Conservation (phyloP, 1,140 invertebrate species). For the Brachionus angularis region DNA sequence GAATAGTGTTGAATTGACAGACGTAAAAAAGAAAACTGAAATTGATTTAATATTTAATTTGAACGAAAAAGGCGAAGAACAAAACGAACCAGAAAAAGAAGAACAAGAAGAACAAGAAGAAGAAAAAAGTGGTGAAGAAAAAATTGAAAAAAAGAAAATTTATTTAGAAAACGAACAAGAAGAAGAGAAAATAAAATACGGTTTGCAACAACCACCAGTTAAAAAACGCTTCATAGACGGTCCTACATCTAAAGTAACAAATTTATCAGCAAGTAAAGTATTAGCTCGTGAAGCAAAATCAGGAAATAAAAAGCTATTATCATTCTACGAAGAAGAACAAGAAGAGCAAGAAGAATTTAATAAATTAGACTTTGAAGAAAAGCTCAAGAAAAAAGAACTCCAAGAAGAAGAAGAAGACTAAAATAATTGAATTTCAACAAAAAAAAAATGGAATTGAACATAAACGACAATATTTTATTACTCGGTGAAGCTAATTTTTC, state of each 20-base stretch:
- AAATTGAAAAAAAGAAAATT: neutral
- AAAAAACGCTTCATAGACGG: constrained; percentile 40
- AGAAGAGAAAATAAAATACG: neutral
- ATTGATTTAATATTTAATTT: constrained; percentile 31
- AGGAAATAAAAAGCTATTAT: constrained; percentile 34
- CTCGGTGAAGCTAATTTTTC: constrained; percentile 65
- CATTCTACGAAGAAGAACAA: constrained; percentile 40
- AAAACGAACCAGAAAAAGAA: neutral
- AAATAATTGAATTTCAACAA: too few species aligned
- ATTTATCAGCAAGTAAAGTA: constrained; percentile 16
- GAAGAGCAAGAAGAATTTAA: constrained; percentile 27
- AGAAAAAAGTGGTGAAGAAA: neutral
- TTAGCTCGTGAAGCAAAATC: constrained; percentile 19
- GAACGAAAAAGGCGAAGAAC: constrained; percentile 29
- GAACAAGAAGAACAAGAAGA: neutral
- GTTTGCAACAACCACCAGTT: neutral
- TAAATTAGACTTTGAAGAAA: neutral
- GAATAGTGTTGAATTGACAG: neutral
- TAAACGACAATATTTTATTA: constrained; percentile 47
- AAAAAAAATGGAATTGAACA: constrained; percentile 26
- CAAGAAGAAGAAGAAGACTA: neutral
- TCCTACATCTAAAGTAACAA: neutral
- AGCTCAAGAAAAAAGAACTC: neutral
- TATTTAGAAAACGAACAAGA: constrained; percentile 7
- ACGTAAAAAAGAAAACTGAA: constrained; percentile 4